These are phyloP conservation scores for Anarhynchus alexandrinus DNA, from an alignment of 2,113 vertebrate species.

Conservation along the genomic window DNA sequence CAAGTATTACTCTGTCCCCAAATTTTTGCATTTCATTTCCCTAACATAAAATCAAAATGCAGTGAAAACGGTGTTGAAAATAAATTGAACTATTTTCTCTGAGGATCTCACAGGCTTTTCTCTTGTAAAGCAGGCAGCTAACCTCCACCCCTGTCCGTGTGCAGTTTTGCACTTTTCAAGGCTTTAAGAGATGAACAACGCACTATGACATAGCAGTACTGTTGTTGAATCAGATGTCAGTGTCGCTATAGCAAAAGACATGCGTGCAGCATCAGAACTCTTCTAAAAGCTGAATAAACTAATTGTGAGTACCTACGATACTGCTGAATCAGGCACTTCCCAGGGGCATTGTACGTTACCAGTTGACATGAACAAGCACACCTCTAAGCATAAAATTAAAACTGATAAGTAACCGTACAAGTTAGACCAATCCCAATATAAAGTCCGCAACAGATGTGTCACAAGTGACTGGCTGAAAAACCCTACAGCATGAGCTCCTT, in stretches of 20 bases:
- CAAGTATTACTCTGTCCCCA: not conserved
- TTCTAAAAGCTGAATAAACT: not conserved
- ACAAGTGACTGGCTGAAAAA: not conserved
- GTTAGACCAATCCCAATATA: not conserved
- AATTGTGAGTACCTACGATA: not conserved
- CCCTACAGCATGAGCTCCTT: not conserved
- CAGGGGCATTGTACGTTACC: not conserved
- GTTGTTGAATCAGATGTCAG: not conserved
- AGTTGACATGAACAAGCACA: not conserved
- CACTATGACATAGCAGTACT: fast-evolving
- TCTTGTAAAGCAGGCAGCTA: not conserved
- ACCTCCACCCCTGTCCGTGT: not conserved
- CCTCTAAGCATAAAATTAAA: not conserved
- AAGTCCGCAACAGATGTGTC: not conserved
- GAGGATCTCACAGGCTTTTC: not conserved
- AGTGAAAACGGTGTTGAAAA: not conserved
- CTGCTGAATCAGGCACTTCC: not conserved
- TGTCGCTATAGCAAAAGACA: not conserved
- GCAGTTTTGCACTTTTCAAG: not conserved
- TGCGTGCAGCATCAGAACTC: not conserved
- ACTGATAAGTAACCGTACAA: not conserved
- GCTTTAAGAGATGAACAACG: not conserved
- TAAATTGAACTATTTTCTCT: not conserved
- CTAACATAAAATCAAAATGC: not conserved
- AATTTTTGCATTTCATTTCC: not conserved